Evolutionary conservation across 1,140 invertebrate genomes (phyloP), one percentile per base, ranked within the genome.

Genomic region (Latrodectus geometricus): DNA sequence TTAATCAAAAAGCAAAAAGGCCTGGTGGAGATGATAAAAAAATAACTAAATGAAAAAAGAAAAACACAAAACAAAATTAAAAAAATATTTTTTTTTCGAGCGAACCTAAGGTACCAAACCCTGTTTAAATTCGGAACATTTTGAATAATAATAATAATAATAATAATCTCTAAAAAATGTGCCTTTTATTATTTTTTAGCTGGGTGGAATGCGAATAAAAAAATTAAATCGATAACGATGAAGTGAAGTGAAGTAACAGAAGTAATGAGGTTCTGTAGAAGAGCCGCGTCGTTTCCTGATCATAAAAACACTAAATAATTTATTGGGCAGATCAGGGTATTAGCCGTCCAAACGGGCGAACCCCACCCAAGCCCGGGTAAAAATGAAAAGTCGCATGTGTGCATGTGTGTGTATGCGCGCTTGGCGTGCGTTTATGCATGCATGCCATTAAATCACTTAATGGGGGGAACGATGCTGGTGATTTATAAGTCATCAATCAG

Each of bases 221-320:
- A 85, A 85, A 70, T 70, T 65, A 56, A 73, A 86, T 86, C 83
- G 83, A 86, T 86, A 86, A 77, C 54, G 49, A 52, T 17, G 80
- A 82, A 82, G 79, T 14, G 70, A 82, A 82, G 80, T 82, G 80
- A 82, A 82, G 80, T 84, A 84, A 84, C 82, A 77, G 75, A 86
- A 86, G 75, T 86, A 86, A 86, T 86, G 83, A 86, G 54, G 83
- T 78, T 78, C 70, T 69, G 68, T 73, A 49, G 70, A 17, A 48
- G 54, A n/a, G n/a, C 49, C 54, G 7, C 77, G 35, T 15, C 52
- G 79, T 65, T 72, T 66, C 65, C 35, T n/a, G 77, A 74, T 78
- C 83, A 86, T 86, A 86, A 86, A 86, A 86, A 86, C 83, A 86
- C 83, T 86, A 86, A 86, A 86, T 86, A 86, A 86, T 86, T 86